Percentiles rank a stretch among this genome's conserved stretches.
Conservation (phyloP, 2,113 vertebrate genomes). For the Melanostigma gelatinosum region DNA sequence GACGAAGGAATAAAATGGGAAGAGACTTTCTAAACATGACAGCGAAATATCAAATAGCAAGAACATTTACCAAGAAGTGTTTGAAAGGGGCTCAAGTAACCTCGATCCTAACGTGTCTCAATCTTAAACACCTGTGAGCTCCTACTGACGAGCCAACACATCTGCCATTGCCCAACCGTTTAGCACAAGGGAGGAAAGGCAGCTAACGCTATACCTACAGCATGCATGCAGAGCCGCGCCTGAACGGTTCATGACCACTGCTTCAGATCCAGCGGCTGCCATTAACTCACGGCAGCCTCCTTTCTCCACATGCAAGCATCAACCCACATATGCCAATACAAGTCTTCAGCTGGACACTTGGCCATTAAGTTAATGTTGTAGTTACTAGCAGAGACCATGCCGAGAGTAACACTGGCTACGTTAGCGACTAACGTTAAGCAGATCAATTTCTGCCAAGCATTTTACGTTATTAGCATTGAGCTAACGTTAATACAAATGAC, state of each 20-base stretch:
- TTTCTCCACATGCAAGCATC: background rate
- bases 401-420: slow-evolving; percentile 9
- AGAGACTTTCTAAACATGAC: background rate
- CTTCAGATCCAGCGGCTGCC: background rate
- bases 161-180: background rate
- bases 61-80: background rate
- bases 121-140: background rate
- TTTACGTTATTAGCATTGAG: background rate
- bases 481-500: background rate
- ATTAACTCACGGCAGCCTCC: background rate
- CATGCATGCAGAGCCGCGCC: background rate
- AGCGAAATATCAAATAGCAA: background rate
- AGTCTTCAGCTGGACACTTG: background rate
- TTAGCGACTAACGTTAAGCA: background rate
- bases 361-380: background rate
- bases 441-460: background rate
- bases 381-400: slow-evolving; percentile 10
- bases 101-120: background rate
- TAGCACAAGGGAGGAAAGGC: background rate
- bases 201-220: background rate
- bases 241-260: background rate
- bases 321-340: too few species aligned
- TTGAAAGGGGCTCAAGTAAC: background rate
- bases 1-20: background rate
- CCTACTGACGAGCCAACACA: background rate